These are phyloP conservation scores for Tylochromis polylepis DNA, from an alignment of 2,113 vertebrate genomes.

Conservation along the genomic window DNA sequence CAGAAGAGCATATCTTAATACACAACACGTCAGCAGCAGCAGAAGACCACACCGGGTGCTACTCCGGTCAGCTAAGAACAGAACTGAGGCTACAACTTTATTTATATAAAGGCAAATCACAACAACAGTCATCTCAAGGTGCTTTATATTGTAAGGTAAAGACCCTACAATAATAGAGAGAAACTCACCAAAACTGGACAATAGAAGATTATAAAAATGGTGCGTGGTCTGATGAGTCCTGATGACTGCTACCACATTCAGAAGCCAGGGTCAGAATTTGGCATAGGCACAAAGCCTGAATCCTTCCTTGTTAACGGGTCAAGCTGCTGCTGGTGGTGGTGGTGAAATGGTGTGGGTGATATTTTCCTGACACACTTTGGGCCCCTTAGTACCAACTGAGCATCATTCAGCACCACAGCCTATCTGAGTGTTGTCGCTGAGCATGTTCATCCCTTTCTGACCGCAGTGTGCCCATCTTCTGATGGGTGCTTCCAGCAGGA, in stretches of 20 bases:
- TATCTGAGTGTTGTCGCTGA: background rate
- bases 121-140: background rate
- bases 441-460: background rate
- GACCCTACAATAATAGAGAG: background rate
- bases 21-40: background rate
- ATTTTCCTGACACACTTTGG: background rate
- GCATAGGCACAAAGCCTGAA: background rate
- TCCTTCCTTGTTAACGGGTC: background rate
- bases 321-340: background rate
- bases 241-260: background rate
- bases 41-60: background rate
- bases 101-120: background rate
- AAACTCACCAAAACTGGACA: background rate
- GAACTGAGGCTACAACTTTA: background rate
- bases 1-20: background rate
- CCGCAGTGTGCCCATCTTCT: background rate
- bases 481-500: background rate
- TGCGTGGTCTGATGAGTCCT: background rate
- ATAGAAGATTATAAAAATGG: background rate
- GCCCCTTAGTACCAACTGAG: background rate
- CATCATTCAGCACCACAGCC: background rate
- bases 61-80: background rate
- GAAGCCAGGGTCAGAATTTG: background rate
- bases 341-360: background rate
- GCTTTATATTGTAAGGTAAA: background rate